phyloP scores from a whole-genome alignment of 2,888 invertebrate genomes.

The Tanaodytes sp. region DNA sequence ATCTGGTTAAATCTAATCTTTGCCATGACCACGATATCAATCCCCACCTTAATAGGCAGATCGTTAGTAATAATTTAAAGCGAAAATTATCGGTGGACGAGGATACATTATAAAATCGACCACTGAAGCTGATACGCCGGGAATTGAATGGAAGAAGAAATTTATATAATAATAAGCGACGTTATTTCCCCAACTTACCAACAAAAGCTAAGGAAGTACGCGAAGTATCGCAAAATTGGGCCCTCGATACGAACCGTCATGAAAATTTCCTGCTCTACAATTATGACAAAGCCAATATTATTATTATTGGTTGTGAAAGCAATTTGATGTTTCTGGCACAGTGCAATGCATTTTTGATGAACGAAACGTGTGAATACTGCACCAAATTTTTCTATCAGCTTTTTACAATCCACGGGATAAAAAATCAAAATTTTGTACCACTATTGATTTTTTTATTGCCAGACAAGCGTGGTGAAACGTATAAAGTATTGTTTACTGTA shows the following conservation, averaged over 20 bases:
- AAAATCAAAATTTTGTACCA: slow-evolving; percentile 4
- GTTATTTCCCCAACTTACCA: not conserved
- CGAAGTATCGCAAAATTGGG: not conserved
- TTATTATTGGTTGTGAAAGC: slow-evolving; percentile 1
- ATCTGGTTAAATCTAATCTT: not conserved
- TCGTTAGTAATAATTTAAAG: not conserved
- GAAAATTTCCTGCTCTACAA: slow-evolving; percentile 6
- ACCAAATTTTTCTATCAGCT: slow-evolving; percentile 10
- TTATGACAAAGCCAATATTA: not conserved
- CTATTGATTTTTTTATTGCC: slow-evolving; percentile 9
- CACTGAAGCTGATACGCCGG: not conserved
- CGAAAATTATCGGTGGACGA: not conserved
- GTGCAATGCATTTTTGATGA: not conserved
- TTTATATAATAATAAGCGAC: not conserved
- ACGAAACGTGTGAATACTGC: slow-evolving; percentile 9
- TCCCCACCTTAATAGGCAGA: slow-evolving; percentile 1
- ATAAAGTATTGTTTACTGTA: not conserved
- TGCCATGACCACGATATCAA: not conserved
- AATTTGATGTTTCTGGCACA: not conserved
- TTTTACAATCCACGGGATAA: slow-evolving; percentile 1
- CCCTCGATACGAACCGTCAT: not conserved
- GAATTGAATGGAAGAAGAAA: slow-evolving; percentile 4
- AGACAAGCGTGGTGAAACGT: slow-evolving; percentile 4
- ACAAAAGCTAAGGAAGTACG: not conserved
- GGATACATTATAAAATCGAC: not conserved